Percentiles rank a stretch among this genome's conserved stretches.
Conservation (phyloP, 2,113 vertebrate genomes). For the Elanus axillaris region DNA sequence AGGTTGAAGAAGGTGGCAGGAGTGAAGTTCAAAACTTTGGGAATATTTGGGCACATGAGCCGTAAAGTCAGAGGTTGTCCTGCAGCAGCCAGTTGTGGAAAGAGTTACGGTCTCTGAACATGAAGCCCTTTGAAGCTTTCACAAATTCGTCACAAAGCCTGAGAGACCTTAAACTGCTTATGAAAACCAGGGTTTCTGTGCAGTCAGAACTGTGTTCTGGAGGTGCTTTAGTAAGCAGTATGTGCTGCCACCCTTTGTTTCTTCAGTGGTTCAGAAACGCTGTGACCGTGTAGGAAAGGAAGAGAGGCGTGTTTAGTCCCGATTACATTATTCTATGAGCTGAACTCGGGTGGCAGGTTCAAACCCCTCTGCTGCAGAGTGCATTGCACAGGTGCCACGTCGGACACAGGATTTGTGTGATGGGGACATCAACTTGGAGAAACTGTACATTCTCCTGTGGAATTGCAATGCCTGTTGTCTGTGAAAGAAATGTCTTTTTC, state of each 20-base stretch:
- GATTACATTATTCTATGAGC: not conserved
- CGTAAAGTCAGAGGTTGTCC: not conserved
- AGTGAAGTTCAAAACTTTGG: not conserved
- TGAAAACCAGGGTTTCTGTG: not conserved
- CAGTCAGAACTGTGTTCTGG: not conserved
- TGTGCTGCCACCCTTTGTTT: not conserved
- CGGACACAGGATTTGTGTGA: not conserved
- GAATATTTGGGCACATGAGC: not conserved
- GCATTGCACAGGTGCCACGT: no score
- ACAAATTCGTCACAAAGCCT: not conserved
- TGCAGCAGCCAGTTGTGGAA: not conserved
- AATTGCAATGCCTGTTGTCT: not conserved
- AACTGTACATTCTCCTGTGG: not conserved
- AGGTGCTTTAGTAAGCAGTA: not conserved
- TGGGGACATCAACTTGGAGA: not conserved
- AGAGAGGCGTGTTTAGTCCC: not conserved
- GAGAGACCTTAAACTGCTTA: not conserved
- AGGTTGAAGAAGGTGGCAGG: not conserved
- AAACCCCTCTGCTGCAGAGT: not conserved
- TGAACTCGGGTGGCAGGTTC: no score
- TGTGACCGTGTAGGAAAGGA: not conserved
- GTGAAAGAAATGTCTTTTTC: not conserved
- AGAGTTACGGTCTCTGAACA: not conserved
- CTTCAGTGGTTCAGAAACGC: not conserved
- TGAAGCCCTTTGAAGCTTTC: not conserved